Base-by-base conservation (phyloP, 2,113 vertebrate genomes). In the Acanthisitta chloris region DNA sequence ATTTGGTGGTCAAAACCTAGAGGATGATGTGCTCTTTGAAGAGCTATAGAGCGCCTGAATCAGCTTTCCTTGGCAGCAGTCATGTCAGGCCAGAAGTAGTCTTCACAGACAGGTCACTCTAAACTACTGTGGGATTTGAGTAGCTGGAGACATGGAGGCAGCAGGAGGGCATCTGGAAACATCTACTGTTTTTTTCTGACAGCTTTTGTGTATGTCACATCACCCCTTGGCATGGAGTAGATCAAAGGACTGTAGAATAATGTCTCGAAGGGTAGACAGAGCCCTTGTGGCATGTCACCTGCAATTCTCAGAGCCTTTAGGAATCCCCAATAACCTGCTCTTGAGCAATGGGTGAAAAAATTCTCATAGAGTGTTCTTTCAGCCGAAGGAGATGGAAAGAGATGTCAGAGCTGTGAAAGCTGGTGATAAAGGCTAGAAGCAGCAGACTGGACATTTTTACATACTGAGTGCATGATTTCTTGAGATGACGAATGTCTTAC, bases 11-110 rank as follows among this genome's bases (percentile, higher is more conserved):
- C 58, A 51, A 77, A 90, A 61, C 31, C 10, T 62, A 36, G 49
- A 72, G 33, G 14, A 81, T 91, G 58, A 83, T 62, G 38, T 90
- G 31, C 31, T 73, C 82, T 86, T 82, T 66, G 34, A 66, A 82
- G 88, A 90, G 23, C 38, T 90, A 23, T 64, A 76, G 86, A 80
- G 43, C 66, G 16, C 29, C 79, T 86, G 82, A 92, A 77, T 88
- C 71, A 70, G 6, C 74, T 96, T 95, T 92, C 79, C 74, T n/a
- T 88, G 38, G 13, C 80, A 76, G 55, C 58, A 58, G 58, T 90
- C 36, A 23, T 15, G 16, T 90, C 46, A 79, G 49, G 42, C 29
- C 67, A 86, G 38, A 77, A 82, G 64, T 65, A 33, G 6, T 80
- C 55, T 92, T 92, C 46, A 49, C 82, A 94, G 67, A n/a, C 82